Base-by-base conservation (phyloP, 2,888 invertebrate species). In the Tipula unca region DNA sequence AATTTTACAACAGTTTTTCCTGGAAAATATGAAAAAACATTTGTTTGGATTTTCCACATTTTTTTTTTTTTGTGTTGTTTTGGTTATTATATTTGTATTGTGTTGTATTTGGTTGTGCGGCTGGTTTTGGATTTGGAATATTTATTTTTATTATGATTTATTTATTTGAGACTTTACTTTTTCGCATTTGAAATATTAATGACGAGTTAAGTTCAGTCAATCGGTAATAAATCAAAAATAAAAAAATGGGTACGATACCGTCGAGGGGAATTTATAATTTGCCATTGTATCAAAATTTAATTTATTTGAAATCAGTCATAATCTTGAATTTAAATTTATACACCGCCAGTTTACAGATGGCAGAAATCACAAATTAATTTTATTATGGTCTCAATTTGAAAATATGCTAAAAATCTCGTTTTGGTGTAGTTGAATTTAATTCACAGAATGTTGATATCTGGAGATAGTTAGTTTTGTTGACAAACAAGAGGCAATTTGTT, bases 121-220 rank as follows among this genome's bases (percentile, higher is more conserved):
- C 13, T 42, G 10, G 42, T 42, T 42, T 3, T n/a, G 14, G 42
- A 14, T 14, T 3, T 35, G 17, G 69, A 69, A 69, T 69, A 25
- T 69, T 69, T 48, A 48, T 48, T 69, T 69, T 69, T 69, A 69
- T 69, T 69, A 25, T 69, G 69, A 69, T 69, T 69, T 69, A 69
- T 69, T 69, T 69, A 69, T 25, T 25, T 69, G 25, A 25, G 69
- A 69, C 8, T 0, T 25, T 69, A 25, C 20, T 10, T 8, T 69
- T 8, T 69, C 6, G 69, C 3, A 69, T 25, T 69, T 69, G 25
- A 69, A 69, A 69, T 69, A 69, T 69, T 69, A 42, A 25, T 69
- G 69, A 69, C 69, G 25, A 69, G 69, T 69, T 42, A 42, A 42
- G 4, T 42, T 42, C 42, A 42, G 42, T 42, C 42, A 42, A 42